Conservation (phyloP, 2,888 invertebrate species). For the Ceriagrion tenellum region DNA sequence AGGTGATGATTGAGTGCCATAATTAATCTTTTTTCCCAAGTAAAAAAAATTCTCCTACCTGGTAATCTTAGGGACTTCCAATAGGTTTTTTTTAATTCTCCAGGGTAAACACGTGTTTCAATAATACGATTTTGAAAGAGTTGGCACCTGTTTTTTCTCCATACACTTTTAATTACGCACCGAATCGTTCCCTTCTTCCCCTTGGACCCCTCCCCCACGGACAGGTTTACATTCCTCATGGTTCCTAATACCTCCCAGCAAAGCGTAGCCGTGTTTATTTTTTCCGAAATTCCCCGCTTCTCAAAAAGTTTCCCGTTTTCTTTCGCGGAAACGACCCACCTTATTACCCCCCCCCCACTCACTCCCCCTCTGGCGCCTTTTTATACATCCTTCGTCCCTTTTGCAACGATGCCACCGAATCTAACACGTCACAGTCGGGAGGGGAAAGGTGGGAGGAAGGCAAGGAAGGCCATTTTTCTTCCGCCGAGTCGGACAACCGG, state of each 20-base stretch:
- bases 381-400: too few species aligned
- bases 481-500: not conserved
- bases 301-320: not conserved
- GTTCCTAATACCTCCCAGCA: not conserved
- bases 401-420: too few species aligned
- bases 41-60: too few species aligned
- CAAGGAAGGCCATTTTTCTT: constrained; percentile 29
- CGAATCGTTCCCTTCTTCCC: not conserved
- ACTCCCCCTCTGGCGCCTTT: too few species aligned
- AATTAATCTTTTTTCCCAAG: too few species aligned
- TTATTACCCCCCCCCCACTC: too few species aligned
- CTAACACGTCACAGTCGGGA: not conserved
- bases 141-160: not conserved
- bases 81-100: not conserved
- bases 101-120: not conserved
- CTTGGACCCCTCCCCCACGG: too few species aligned
- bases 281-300: not conserved
- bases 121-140: not conserved
- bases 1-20: too few species aligned
- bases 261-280: not conserved
- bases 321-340: not conserved
- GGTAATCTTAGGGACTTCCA: too few species aligned
- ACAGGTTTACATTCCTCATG: not conserved
- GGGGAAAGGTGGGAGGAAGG: not conserved
- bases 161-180: not conserved